phyloP scores from a whole-genome alignment of 1,140 invertebrate genomes.

The Drosophila rhopaloa region DNA sequence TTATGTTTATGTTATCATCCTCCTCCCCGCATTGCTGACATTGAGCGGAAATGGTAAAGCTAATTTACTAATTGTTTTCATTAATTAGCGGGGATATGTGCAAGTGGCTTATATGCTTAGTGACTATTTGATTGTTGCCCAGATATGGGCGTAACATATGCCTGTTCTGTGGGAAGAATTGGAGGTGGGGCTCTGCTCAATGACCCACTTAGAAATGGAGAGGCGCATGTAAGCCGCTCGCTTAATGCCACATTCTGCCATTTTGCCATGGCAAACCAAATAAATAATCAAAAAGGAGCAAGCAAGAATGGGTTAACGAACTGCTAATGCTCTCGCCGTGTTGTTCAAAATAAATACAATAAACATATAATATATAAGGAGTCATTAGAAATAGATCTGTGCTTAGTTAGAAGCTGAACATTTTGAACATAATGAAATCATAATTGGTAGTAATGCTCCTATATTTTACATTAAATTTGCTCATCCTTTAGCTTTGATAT shows the following conservation, averaged over 20 bases:
- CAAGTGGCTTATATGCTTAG: slow-evolving; percentile 50
- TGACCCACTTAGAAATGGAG: slow-evolving; percentile 56
- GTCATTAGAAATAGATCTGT: too few relatives aligned
- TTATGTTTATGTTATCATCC: slow-evolving; percentile 74
- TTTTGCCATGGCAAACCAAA: slow-evolving; percentile 17
- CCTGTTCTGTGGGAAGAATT: slow-evolving; percentile 16
- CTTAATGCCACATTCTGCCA: slow-evolving; percentile 30
- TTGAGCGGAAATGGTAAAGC: slow-evolving; percentile 59
- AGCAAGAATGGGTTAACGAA: neutral
- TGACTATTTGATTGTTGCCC: slow-evolving; percentile 51
- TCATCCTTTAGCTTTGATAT: too few relatives aligned
- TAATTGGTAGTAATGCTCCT: too few relatives aligned
- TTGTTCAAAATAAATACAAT: neutral
- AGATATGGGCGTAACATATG: slow-evolving; percentile 25
- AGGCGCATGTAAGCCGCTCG: slow-evolving; percentile 9
- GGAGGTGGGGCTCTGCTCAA: slow-evolving; percentile 32
- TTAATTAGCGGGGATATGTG: slow-evolving; percentile 68
- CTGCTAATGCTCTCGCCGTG: slow-evolving; percentile 17
- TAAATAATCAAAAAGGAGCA: slow-evolving; percentile 23
- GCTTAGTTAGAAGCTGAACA: too few relatives aligned
- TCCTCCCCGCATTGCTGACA: slow-evolving; percentile 48
- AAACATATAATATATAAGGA: neutral
- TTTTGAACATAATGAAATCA: too few relatives aligned
- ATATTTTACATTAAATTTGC: too few relatives aligned
- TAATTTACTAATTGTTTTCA: slow-evolving; percentile 82